phyloP scores from a whole-genome alignment of 2,113 vertebrate species.

The Nesogale talazaci region DNA sequence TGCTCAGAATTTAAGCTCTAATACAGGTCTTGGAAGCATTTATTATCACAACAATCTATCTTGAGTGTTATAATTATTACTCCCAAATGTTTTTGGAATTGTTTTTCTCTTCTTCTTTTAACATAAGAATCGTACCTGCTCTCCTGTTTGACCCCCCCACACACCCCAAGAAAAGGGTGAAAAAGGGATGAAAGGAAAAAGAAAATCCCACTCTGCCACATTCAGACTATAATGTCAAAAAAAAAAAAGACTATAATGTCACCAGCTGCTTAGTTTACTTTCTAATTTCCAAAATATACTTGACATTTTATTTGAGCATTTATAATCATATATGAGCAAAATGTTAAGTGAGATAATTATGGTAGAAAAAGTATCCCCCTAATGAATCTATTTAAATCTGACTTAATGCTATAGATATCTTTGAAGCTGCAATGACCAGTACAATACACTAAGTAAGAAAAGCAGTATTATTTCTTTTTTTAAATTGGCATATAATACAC shows the following conservation, averaged over 20 bases:
- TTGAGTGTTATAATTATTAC: background rate
- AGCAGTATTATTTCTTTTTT: too few relatives aligned
- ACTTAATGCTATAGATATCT: constrained; percentile 23
- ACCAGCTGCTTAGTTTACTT: constrained; percentile 61
- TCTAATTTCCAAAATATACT: constrained; percentile 74
- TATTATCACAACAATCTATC: background rate
- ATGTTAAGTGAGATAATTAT: constrained; percentile 76
- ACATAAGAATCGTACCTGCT: background rate
- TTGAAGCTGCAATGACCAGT: constrained; percentile 6
- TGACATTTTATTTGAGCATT: constrained; percentile 74
- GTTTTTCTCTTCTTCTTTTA: constrained; percentile 7
- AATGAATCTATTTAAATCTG: constrained; percentile 49
- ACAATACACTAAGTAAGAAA: background rate
- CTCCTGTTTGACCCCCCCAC: background rate
- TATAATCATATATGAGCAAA: constrained; percentile 66
- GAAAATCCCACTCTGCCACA: constrained; percentile 1
- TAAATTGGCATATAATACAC: too few relatives aligned
- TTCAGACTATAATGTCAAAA: background rate
- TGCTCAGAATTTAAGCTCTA: too few relatives aligned
- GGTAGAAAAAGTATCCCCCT: background rate
- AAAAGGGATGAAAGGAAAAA: background rate
- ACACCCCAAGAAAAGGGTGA: background rate
- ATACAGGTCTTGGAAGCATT: background rate
- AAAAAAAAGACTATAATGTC: constrained; percentile 13
- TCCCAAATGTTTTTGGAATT: background rate